These are phyloP conservation scores for Synaphobranchus kaupii DNA, from an alignment of 2,797 vertebrate species.

Conservation along the genomic window DNA sequence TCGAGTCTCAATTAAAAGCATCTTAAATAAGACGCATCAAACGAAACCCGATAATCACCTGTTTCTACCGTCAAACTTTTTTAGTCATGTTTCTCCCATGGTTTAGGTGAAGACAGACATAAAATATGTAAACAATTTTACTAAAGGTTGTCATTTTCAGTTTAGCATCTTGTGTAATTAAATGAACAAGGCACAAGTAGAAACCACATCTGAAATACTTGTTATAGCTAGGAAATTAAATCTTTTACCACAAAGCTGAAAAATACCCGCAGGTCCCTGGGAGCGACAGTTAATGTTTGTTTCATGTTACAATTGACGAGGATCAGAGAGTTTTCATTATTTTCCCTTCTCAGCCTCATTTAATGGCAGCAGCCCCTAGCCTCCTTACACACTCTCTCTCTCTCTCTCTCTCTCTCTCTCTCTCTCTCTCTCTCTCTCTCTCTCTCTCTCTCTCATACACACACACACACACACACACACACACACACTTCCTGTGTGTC, in stretches of 20 bases:
- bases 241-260: background rate
- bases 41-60: background rate
- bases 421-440: too few species aligned
- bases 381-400: constrained; percentile 22
- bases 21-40: background rate
- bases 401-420: too few species aligned
- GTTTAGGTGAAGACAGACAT: background rate
- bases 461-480: constrained; percentile 24
- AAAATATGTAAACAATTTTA: background rate
- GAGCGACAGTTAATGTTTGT: constrained; percentile 38
- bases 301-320: constrained; percentile 40
- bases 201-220: constrained; percentile 32
- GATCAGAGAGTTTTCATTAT: constrained; percentile 49
- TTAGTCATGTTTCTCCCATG: background rate
- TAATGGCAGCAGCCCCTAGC: constrained; percentile 50
- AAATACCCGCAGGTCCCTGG: constrained; percentile 30
- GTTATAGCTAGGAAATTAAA: constrained; percentile 9
- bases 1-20: background rate
- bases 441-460: constrained; percentile 32
- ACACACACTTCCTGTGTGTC: constrained; percentile 44
- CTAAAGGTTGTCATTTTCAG: background rate
- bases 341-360: constrained; percentile 47
- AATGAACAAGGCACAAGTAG: constrained; percentile 25
- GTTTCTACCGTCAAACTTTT: background rate
- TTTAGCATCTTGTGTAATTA: constrained; percentile 46